Conservation (phyloP, 1,140 invertebrate species). For the Amyelois transitella region DNA sequence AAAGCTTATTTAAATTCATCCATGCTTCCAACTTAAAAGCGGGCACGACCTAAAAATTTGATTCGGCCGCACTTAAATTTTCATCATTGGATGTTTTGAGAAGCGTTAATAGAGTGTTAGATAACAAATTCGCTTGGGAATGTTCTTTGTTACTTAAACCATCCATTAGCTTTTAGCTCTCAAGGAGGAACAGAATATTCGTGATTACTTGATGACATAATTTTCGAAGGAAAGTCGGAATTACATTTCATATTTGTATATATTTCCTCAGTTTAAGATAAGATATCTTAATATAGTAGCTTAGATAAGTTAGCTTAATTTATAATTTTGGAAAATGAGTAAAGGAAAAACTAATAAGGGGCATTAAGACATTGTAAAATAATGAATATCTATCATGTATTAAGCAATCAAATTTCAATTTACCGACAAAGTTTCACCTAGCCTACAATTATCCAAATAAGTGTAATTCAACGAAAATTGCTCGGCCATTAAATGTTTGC, state of each 20-base stretch:
- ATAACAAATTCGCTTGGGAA: not conserved
- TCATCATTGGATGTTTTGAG: slow-evolving; percentile 29
- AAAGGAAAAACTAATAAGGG: too few relatives aligned
- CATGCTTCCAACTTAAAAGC: slow-evolving; percentile 44
- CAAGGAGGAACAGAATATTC: not conserved
- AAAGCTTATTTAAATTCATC: slow-evolving; percentile 64
- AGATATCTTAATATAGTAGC: too few relatives aligned
- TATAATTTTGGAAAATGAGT: too few relatives aligned
- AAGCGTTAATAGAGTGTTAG: slow-evolving; percentile 25
- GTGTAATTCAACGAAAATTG: not conserved
- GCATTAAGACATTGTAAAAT: too few relatives aligned
- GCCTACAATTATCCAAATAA: not conserved
- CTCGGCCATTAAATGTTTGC: not conserved
- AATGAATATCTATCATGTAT: too few relatives aligned
- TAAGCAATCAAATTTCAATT: too few relatives aligned
- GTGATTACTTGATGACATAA: not conserved
- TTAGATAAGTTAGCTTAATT: too few relatives aligned
- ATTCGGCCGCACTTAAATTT: slow-evolving; percentile 41
- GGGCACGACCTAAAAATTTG: slow-evolving; percentile 40
- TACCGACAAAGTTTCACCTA: too few relatives aligned
- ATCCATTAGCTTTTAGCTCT: not conserved
- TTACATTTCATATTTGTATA: too few relatives aligned
- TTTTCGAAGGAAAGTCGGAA: not conserved
- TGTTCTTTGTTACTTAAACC: not conserved
- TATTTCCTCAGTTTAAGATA: too few relatives aligned